phyloP scores from a whole-genome alignment of 2,888 invertebrate species.

The Zygogramma bicolorata region DNA sequence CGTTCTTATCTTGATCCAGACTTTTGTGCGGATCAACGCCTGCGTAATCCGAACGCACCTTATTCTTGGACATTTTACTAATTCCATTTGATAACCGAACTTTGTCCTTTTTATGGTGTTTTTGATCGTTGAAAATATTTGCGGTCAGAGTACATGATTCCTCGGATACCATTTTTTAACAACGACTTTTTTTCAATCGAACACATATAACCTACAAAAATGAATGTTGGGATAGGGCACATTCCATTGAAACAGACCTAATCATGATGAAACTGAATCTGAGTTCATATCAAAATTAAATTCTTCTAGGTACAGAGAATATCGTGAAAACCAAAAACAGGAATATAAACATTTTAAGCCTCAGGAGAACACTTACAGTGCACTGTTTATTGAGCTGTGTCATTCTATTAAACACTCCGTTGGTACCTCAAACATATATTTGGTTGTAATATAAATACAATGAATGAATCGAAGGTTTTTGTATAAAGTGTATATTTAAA shows the following conservation, averaged over 20 bases:
- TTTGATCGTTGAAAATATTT: conserved; percentile 35
- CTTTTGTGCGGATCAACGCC: conserved; percentile 23
- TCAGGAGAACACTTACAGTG: too few species aligned
- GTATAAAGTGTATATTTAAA: too few species aligned
- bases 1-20: conserved; percentile 25
- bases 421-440: too few species aligned
- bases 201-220: conserved; percentile 20
- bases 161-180: conserved; percentile 47
- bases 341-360: too few species aligned
- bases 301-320: too few species aligned
- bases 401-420: too few species aligned
- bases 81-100: conserved; percentile 45
- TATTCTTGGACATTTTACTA: conserved; percentile 44
- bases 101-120: conserved; percentile 39
- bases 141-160: conserved; percentile 39
- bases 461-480: too few species aligned
- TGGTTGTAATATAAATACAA: too few species aligned
- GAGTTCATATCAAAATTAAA: too few species aligned
- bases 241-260: not conserved
- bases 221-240: not conserved
- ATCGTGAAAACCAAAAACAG: too few species aligned
- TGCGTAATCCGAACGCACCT: conserved; percentile 30
- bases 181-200: not conserved
- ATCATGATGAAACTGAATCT: too few species aligned
- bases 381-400: too few species aligned